Conservation (phyloP, 2,888 invertebrate genomes). For the Andricus quercusramuli region DNA sequence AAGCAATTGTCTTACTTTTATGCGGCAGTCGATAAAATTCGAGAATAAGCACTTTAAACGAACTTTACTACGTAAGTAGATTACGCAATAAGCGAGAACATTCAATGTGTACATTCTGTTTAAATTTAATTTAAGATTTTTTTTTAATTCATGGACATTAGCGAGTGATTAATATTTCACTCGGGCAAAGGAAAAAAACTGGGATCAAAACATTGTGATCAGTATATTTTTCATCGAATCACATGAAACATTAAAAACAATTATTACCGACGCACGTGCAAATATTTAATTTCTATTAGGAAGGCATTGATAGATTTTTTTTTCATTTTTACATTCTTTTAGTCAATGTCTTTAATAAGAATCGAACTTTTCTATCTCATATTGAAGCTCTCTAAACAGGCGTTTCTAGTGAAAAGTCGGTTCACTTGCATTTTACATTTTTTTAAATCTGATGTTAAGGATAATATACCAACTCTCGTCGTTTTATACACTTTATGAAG, state of each 20-base stretch:
- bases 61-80: not conserved
- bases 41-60: not conserved
- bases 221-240: slow-evolving; percentile 8
- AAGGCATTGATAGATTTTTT: not conserved
- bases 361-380: not conserved
- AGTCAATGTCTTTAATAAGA: not conserved
- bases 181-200: not conserved
- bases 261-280: not conserved
- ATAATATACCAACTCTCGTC: not conserved
- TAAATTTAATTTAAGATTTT: not conserved
- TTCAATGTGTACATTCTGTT: not conserved
- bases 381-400: not conserved
- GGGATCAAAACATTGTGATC: slow-evolving; percentile 3
- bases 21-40: not conserved
- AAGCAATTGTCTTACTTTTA: not conserved
- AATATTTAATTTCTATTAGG: slow-evolving; percentile 1
- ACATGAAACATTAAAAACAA: not conserved
- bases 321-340: not conserved
- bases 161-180: not conserved
- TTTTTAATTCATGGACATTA: not conserved
- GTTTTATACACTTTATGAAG: slow-evolving; percentile 20
- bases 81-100: not conserved
- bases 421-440: slow-evolving; percentile 11
- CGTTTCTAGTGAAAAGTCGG: not conserved
- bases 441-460: not conserved